phyloP scores from a whole-genome alignment of 2,888 invertebrate genomes.

The Elgonia sp. region DNA sequence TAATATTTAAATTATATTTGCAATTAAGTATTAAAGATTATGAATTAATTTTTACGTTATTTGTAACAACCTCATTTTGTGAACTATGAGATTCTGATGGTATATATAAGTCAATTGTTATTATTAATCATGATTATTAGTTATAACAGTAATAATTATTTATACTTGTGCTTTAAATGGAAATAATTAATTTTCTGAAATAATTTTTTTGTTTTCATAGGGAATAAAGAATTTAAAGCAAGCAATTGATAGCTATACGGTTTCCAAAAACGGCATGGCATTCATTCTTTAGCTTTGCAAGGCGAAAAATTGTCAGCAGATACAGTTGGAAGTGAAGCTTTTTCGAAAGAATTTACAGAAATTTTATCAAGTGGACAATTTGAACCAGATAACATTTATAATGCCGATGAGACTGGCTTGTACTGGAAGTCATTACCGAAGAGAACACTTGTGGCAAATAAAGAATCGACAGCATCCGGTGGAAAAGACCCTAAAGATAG shows the following conservation, averaged over 20 bases:
- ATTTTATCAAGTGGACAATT: slow-evolving; percentile 43
- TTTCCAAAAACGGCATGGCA: slow-evolving; percentile 69
- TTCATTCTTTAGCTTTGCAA: slow-evolving; percentile 53
- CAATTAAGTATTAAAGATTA: slow-evolving; percentile 1
- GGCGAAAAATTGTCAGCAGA: slow-evolving; percentile 72
- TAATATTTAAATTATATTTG: background rate
- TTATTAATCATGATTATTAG: too few species aligned
- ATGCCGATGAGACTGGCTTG: slow-evolving; percentile 78
- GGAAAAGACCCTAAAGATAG: slow-evolving; percentile 77
- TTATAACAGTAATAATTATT: too few species aligned
- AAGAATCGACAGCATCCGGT: slow-evolving; percentile 77
- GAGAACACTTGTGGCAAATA: slow-evolving; percentile 69
- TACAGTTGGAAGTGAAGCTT: slow-evolving; percentile 55
- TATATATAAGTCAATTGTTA: too few species aligned
- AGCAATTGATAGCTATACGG: slow-evolving; percentile 69
- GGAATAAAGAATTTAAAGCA: slow-evolving; percentile 40
- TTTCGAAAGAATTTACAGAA: slow-evolving; percentile 36
- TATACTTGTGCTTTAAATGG: too few species aligned
- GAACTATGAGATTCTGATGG: too few species aligned
- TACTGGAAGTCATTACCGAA: slow-evolving; percentile 77
- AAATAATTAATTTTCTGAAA: too few species aligned
- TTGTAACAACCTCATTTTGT: slow-evolving; percentile 7
- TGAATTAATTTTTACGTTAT: slow-evolving; percentile 1
- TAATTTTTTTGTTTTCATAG: slow-evolving; percentile 3
- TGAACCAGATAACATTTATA: slow-evolving; percentile 74